Conservation (phyloP, 2,797 vertebrate genomes). For the Gymnoscopelus microlampas region DNA sequence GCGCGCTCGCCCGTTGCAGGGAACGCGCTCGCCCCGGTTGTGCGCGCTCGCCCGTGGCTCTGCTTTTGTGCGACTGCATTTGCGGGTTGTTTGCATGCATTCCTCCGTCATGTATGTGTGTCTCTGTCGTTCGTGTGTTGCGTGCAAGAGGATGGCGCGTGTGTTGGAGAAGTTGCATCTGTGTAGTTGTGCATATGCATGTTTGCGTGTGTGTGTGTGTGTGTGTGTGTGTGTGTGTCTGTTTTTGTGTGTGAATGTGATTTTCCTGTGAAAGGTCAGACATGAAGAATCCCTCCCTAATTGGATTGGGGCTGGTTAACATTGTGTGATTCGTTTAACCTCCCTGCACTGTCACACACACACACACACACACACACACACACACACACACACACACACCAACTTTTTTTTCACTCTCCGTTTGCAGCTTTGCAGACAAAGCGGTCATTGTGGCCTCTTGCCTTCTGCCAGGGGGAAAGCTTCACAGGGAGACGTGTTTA, state of each 20-base stretch:
- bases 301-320: conserved; percentile 80
- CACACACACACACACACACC: conserved; percentile 30
- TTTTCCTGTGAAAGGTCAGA: conserved; percentile 76
- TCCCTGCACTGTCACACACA: conserved; percentile 56
- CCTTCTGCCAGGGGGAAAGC: conserved; percentile 69
- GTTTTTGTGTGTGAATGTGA: conserved; percentile 58
- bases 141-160: conserved; percentile 9
- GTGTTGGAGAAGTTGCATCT: conserved; percentile 9
- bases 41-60: conserved; percentile 39
- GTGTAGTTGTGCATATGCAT: conserved; percentile 21
- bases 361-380: conserved; percentile 20
- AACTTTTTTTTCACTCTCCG: conserved; percentile 47
- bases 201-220: conserved; percentile 25
- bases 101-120: conserved; percentile 9
- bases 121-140: not conserved
- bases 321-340: conserved; percentile 80
- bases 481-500: conserved; percentile 69
- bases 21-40: conserved; percentile 26
- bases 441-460: conserved; percentile 70
- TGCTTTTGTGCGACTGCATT: conserved; percentile 25
- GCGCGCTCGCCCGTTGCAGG: conserved; percentile 11
- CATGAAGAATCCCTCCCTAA: conserved; percentile 76
- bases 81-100: conserved; percentile 56
- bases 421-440: conserved; percentile 70
- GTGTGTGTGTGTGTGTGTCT: conserved; percentile 22